Base-by-base conservation (phyloP, 2,888 invertebrate species). In the Mesorhabditis belari region DNA sequence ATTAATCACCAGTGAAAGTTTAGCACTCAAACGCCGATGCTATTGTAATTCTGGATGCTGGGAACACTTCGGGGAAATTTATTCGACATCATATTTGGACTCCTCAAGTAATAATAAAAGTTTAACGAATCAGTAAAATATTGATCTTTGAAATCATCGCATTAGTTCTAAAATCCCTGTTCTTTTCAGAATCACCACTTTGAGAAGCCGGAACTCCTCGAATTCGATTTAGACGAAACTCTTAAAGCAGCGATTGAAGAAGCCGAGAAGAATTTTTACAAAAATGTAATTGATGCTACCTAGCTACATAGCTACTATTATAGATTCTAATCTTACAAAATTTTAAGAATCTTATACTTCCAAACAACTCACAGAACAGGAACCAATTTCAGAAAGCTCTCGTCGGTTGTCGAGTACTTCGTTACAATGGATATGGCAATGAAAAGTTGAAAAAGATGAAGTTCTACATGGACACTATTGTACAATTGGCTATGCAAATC, bases 391-490 rank as follows among this genome's bases (percentile, higher is more conserved):
- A 71, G 70, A 70, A 68, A 54, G 53, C 59, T 24, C 24, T 59
- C 12, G 65, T 66, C 61, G 65, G 71, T 3, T 67, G 64, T 3
- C 56, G 62, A 17, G 60, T 60, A 3, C 59, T 69, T 19, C 65
- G 67, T 5, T 73, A 64, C 57, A 57, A 50, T 6, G 65, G 61
- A 0, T 74, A 65, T 61, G 76, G 73, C 21, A 76, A 76, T 49
- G 67, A 66, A 24, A 6, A 82, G 57, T 82, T 87, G 59, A 85
- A 86, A 63, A 72, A 74, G 0, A 77, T 81, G 25, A 84, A 84
- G 57, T 75, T 87, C 26, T 87, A 87, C 79, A 87, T 87, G 3
- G 87, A 87, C 75, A 85, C 87, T 0, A 86, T 85, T 73, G 81
- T 87, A 5, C 87, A 87, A 81, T 81, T 87, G 68, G 82, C 85